Conservation (phyloP, 37 sponge, comb jelly and placozoan species). For the Halichondria panicea region DNA sequence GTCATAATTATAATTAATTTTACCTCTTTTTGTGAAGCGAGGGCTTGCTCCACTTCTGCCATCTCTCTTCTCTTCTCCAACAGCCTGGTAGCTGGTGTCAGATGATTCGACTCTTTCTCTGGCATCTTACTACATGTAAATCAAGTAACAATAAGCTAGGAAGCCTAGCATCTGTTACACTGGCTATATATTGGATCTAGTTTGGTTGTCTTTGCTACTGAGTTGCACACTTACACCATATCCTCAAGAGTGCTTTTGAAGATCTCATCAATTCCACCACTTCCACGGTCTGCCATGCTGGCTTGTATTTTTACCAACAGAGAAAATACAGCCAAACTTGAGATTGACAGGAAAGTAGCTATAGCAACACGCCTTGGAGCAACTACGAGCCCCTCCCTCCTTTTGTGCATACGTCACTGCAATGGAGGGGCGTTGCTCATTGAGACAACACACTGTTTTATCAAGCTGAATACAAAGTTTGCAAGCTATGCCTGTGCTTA, state of each 20-base stretch:
- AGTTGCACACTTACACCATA: slow-evolving; percentile 81
- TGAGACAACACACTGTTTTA: no score
- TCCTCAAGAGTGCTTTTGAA: slow-evolving; percentile 95
- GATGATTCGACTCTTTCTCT: slow-evolving; percentile 89
- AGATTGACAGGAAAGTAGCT: neutral
- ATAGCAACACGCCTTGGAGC: neutral
- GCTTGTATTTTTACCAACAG: neutral
- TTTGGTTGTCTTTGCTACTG: neutral
- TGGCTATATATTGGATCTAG: neutral
- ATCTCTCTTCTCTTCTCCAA: slow-evolving; percentile 97
- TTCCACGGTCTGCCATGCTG: neutral
- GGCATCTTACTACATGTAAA: slow-evolving; percentile 87
- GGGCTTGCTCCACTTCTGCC: slow-evolving; percentile 90
- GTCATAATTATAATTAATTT: neutral
- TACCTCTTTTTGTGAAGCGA: slow-evolving; percentile 83
- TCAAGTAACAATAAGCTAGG: neutral
- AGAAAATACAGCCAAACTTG: neutral
- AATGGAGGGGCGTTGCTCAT: no score
- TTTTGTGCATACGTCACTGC: no score
- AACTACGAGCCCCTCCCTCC: slow-evolving; percentile 14
- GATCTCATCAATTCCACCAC: slow-evolving; percentile 80
- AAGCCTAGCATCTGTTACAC: neutral
- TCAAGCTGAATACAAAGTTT: neutral
- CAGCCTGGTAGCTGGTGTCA: slow-evolving; percentile 95
- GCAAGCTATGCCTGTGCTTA: slow-evolving; percentile 56